phyloP scores from a whole-genome alignment of 2,888 invertebrate genomes.

The Lissonota sp. region DNA sequence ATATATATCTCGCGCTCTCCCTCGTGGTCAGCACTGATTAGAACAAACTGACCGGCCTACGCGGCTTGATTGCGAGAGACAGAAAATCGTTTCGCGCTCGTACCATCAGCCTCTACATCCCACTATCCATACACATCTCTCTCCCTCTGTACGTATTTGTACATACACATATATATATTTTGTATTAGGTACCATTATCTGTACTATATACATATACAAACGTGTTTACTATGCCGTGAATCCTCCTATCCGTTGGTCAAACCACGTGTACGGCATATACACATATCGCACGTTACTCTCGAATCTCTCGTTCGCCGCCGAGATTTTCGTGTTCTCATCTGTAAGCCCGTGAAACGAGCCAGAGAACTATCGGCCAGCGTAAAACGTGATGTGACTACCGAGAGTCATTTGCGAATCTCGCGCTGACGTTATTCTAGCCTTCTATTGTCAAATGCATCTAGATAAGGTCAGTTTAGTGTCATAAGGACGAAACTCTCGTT shows the following conservation, averaged over 20 bases:
- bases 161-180: neutral
- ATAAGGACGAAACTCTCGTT: too few species aligned
- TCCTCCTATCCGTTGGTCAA: slow-evolving; percentile 26
- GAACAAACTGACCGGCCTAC: slow-evolving; percentile 83
- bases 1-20: slow-evolving; percentile 42
- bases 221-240: slow-evolving; percentile 30
- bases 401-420: slow-evolving; percentile 31
- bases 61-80: slow-evolving; percentile 81
- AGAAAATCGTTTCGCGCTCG: slow-evolving; percentile 63
- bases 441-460: neutral
- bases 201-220: slow-evolving; percentile 22
- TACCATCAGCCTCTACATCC: slow-evolving; percentile 12
- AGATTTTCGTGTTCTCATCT: slow-evolving; percentile 57
- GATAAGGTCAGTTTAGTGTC: neutral
- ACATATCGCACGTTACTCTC: slow-evolving; percentile 22
- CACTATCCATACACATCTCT: neutral
- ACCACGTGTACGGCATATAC: neutral
- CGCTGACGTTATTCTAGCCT: slow-evolving; percentile 20
- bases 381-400: slow-evolving; percentile 59
- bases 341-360: slow-evolving; percentile 33
- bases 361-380: slow-evolving; percentile 46
- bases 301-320: slow-evolving; percentile 37
- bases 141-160: neutral
- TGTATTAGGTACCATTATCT: slow-evolving; percentile 25
- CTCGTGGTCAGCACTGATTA: slow-evolving; percentile 82